A percentile compares a stretch with the other conserved stretches of the same genome.
Conservation (phyloP, 30 jellyfish, hydroid and myxozoan genomes). For the Rhopilema esculentum region DNA sequence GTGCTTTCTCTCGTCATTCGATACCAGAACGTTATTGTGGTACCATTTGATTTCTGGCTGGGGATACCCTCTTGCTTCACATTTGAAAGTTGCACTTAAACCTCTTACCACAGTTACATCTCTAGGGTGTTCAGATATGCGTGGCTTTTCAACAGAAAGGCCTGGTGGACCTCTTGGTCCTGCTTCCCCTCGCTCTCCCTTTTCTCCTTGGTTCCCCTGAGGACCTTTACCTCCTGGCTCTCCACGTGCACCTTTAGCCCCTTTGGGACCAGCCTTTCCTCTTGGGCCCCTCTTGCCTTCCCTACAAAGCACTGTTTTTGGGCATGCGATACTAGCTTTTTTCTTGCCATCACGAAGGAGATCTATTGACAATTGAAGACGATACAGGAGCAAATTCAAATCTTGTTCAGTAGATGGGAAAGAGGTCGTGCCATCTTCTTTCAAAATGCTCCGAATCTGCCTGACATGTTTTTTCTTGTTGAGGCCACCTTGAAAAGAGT, state of each 20-base stretch:
- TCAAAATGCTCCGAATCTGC: no score
- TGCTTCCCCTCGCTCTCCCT: slow-evolving; percentile 40
- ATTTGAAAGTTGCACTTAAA: slow-evolving; percentile 16
- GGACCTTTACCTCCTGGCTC: slow-evolving; percentile 13
- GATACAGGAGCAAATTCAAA: no score
- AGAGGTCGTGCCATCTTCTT: no score
- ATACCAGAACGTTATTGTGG: neutral
- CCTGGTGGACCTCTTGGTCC: slow-evolving; percentile 73
- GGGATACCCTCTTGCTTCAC: slow-evolving; percentile 42
- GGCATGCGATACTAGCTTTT: neutral
- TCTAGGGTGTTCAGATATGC: neutral
- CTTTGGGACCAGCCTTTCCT: slow-evolving; percentile 52
- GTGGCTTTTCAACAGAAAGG: slow-evolving; percentile 21
- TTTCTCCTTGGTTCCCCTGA: slow-evolving; percentile 25
- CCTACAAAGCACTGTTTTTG: neutral
- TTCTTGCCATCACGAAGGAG: no score
- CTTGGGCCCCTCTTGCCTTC: slow-evolving; percentile 22
- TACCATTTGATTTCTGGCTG: slow-evolving; percentile 26
- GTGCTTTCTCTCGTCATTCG: neutral
- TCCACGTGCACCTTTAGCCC: slow-evolving; percentile 31
- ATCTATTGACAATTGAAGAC: no score
- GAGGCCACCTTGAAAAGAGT: no score
- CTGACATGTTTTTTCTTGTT: no score
- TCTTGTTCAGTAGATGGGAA: no score
- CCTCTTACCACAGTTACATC: neutral